Evolutionary conservation across 2,888 invertebrate genomes (phyloP), one percentile per base, ranked within the genome.

Genomic region (Drosophila maculinotata): DNA sequence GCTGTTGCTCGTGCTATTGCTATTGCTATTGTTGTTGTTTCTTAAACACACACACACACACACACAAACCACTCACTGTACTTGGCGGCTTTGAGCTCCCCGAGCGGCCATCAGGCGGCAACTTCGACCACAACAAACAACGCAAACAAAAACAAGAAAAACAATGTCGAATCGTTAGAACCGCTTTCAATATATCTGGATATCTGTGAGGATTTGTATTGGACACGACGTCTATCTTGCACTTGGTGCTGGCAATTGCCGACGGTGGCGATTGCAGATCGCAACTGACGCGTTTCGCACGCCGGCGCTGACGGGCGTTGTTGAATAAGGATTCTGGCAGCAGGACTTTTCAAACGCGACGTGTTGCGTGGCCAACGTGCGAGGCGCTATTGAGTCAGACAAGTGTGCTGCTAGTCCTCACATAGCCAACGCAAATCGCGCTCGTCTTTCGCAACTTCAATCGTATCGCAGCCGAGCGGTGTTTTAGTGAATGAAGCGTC

Each of bases 321-420:
- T n/a, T n/a, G 4, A 2, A 20, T 4, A 8, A 26, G 35, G 30
- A 51, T 20, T 8, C n/a, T 15, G 7, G 14, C 25, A 9, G 35
- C 30, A 20, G 67, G 23, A 20, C 26, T 45, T 36, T 8, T 25
- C 23, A 14, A 35, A 42, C 53, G 48, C 58, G 67, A 70, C 79
- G 69, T 81, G 74, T 73, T 62, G 70, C 81, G 60, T 57, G 59
- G 69, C 75, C 84, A 74, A 78, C 75, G 66, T 68, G 75, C 78
- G 52, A 73, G 70, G 60, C 84, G 81, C 79, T 62, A 76, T 76
- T 79, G 72, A 79, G 76, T 17, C 66, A 65, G 20, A 25, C 62
- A 65, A 38, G 15, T 38, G 47, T 58, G 56, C 33, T 45, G 64
- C 57, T 63, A 45, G 48, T 36, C 31, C 39, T 63, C 79, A 81